These are phyloP conservation scores for Lymantria monacha DNA, from an alignment of 2,888 invertebrate genomes.

Conservation along the genomic window DNA sequence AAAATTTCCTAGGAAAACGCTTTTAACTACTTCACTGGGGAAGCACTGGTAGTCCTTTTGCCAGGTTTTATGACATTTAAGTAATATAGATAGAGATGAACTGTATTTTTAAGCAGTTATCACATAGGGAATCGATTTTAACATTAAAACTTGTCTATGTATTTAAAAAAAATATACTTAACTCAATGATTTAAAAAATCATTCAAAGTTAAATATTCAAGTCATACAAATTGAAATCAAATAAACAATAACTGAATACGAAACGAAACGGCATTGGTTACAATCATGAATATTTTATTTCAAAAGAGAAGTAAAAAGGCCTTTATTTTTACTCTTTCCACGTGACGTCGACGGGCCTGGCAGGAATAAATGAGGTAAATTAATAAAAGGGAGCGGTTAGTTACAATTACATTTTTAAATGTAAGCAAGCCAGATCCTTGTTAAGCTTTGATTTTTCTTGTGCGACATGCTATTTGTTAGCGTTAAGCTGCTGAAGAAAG, in stretches of 20 bases:
- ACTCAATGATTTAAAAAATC: too few species aligned
- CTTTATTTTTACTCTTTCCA: slow-evolving; percentile 56
- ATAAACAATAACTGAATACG: slow-evolving; percentile 26
- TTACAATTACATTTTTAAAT: slow-evolving; percentile 82
- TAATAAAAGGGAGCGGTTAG: slow-evolving; percentile 80
- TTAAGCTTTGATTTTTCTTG: slow-evolving; percentile 77
- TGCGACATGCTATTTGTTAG: slow-evolving; percentile 76
- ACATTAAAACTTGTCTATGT: too few species aligned
- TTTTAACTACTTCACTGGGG: too few species aligned
- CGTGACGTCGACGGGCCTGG: slow-evolving; percentile 58
- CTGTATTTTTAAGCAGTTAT: too few species aligned
- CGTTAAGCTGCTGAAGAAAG: slow-evolving; percentile 26
- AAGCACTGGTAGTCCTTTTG: too few species aligned
- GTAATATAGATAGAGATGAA: too few species aligned
- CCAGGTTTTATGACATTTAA: too few species aligned
- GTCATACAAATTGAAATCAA: slow-evolving; percentile 22
- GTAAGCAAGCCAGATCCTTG: slow-evolving; percentile 75
- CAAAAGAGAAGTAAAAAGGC: slow-evolving; percentile 24
- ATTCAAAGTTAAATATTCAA: slow-evolving; percentile 2
- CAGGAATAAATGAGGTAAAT: slow-evolving; percentile 76
- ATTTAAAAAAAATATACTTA: too few species aligned
- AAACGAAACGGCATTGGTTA: slow-evolving; percentile 19
- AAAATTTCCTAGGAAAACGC: too few species aligned
- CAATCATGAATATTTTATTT: slow-evolving; percentile 69
- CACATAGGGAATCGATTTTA: too few species aligned